Conservation (phyloP, 2,113 vertebrate genomes). For the Pseudorectes ferrugineus region DNA sequence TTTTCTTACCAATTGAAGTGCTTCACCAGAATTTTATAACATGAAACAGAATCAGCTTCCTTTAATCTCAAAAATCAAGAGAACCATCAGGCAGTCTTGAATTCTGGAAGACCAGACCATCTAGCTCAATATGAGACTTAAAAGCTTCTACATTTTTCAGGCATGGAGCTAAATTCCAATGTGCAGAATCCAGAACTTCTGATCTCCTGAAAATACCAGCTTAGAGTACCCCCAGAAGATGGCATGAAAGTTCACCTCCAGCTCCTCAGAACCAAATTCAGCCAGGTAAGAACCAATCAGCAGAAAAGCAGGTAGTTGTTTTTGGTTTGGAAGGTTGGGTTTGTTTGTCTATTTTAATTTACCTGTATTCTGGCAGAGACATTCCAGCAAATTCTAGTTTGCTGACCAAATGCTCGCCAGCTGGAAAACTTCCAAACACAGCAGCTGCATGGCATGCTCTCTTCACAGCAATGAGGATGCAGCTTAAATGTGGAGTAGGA, state of each 20-base stretch:
- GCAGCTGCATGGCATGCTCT: constrained; percentile 43
- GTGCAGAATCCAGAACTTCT: background rate
- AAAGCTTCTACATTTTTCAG: background rate
- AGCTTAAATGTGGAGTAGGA: background rate
- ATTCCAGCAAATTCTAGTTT: constrained; percentile 53
- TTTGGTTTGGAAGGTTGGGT: background rate
- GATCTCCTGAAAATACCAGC: background rate
- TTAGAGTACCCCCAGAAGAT: background rate
- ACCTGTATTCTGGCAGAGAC: constrained; percentile 34
- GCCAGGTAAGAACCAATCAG: background rate
- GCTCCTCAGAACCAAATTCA: background rate
- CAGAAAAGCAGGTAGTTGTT: background rate
- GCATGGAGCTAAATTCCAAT: background rate
- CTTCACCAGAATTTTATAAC: background rate
- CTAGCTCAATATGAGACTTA: background rate
- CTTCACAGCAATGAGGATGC: background rate
- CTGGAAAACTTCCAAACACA: constrained; percentile 41
- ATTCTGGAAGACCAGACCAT: background rate
- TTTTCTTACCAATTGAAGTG: background rate
- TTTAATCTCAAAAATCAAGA: background rate
- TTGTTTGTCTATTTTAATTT: constrained; percentile 4
- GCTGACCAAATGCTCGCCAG: constrained; percentile 23
- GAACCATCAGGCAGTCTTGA: background rate
- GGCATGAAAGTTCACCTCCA: background rate
- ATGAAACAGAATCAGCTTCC: background rate